A percentile compares a stretch with the other conserved stretches of the same genome.
Evolutionary conservation across 2,113 vertebrate genomes (phyloP).

Genomic region (Cynocephalus volans): DNA sequence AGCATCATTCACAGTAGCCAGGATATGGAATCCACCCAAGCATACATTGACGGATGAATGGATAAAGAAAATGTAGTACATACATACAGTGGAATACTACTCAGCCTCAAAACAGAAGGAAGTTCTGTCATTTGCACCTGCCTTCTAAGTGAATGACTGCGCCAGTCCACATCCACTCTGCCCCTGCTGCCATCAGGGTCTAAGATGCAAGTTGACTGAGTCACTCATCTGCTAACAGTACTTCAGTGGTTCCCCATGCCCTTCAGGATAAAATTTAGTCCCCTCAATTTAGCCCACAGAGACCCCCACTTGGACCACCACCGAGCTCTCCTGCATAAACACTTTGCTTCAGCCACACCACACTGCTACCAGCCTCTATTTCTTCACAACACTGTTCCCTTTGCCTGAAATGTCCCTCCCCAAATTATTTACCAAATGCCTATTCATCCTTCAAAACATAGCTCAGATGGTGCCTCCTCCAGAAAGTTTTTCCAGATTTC

Average conservation of each 20-base stretch:
- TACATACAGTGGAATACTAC: not conserved
- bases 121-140: not conserved
- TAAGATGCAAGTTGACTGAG: too few relatives aligned
- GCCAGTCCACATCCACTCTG: accelerated
- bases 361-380: accelerated
- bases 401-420: not conserved
- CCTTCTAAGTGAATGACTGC: accelerated
- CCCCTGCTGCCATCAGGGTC: not conserved
- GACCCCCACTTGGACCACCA: not conserved
- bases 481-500: not conserved
- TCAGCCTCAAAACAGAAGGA: not conserved
- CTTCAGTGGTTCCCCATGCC: accelerated
- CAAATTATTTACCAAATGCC: too few relatives aligned
- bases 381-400: not conserved
- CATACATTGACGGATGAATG: not conserved
- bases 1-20: not conserved
- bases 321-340: not conserved
- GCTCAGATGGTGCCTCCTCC: not conserved
- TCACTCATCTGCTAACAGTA: accelerated
- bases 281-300: accelerated
- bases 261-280: not conserved
- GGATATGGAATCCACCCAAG: not conserved
- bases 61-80: not conserved
- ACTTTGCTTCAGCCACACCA: too few relatives aligned
- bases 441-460: not conserved